Evolutionary conservation across 2,888 invertebrate genomes (phyloP).

Genomic region (Heliconius ethilla): DNA sequence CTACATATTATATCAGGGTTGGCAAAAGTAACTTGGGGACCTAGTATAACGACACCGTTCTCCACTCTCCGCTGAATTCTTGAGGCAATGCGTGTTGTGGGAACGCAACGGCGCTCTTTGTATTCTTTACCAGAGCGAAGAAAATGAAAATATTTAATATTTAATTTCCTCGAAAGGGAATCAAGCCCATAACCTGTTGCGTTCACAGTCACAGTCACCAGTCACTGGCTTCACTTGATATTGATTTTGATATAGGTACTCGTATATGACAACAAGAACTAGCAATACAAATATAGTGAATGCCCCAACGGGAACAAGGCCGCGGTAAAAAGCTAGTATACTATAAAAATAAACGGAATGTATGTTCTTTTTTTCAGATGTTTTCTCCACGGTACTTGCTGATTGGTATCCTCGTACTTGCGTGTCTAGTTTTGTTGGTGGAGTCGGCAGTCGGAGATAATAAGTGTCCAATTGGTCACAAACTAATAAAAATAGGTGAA

Average conservation of each 20-base stretch:
- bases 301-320: no score
- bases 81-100: neutral
- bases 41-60: no score
- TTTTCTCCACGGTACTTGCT: constrained; percentile 22
- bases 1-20: no score
- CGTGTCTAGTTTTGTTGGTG: constrained; percentile 25
- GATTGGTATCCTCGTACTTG: constrained; percentile 26
- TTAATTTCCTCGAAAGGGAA: neutral
- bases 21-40: no score
- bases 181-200: neutral
- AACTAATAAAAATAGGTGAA: constrained; percentile 16
- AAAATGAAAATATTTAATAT: neutral
- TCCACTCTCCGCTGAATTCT: no score
- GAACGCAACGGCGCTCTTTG: neutral
- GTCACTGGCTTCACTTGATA: no score
- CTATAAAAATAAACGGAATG: no score
- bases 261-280: no score
- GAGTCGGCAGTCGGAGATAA: constrained; percentile 42
- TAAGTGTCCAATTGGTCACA: constrained; percentile 29
- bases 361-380: constrained; percentile 37
- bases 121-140: neutral
- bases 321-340: no score
- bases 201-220: no score
- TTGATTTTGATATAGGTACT: no score
- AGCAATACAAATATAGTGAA: no score